Evolutionary conservation across 1,140 invertebrate genomes (phyloP).

Genomic region (Andricus grossulariae): DNA sequence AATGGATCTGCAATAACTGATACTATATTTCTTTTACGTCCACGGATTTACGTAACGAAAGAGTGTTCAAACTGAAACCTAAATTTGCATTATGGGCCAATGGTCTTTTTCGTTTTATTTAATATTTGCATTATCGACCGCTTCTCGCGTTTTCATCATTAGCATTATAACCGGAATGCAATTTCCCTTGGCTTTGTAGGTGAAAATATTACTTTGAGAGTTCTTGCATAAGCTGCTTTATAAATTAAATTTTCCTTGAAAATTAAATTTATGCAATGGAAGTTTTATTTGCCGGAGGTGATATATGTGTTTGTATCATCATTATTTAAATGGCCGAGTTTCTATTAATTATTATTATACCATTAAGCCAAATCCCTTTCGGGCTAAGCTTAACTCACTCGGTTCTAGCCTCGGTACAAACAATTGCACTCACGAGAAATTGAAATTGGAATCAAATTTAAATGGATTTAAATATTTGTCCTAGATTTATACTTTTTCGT

Average conservation of each 20-base stretch:
- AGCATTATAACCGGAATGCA: constrained; percentile 16
- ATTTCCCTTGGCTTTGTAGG: constrained; percentile 11
- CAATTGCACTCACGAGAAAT: too few species aligned
- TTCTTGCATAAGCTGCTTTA: constrained; percentile 21
- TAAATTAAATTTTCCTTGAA: constrained; percentile 13
- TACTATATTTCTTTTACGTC: constrained; percentile 3
- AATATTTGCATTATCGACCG: constrained; percentile 26
- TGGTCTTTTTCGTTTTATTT: constrained; percentile 12
- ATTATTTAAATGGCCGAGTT: too few species aligned
- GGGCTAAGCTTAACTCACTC: too few species aligned
- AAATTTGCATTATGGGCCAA: not conserved
- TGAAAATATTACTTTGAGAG: constrained; percentile 16
- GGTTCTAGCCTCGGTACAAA: too few species aligned
- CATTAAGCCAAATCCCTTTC: too few species aligned
- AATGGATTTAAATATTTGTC: too few species aligned
- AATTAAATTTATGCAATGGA: constrained; percentile 11
- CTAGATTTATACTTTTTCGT: too few species aligned
- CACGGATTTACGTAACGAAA: not conserved
- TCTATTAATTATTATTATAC: too few species aligned
- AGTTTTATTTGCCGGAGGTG: not conserved
- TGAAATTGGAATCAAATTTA: too few species aligned
- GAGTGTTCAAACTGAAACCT: constrained; percentile 5
- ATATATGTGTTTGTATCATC: not conserved
- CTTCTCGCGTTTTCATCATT: constrained; percentile 9
- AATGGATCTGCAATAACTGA: not conserved